These are phyloP conservation scores for Bombycilla garrulus DNA, from an alignment of 2,113 vertebrate species.

Conservation along the genomic window DNA sequence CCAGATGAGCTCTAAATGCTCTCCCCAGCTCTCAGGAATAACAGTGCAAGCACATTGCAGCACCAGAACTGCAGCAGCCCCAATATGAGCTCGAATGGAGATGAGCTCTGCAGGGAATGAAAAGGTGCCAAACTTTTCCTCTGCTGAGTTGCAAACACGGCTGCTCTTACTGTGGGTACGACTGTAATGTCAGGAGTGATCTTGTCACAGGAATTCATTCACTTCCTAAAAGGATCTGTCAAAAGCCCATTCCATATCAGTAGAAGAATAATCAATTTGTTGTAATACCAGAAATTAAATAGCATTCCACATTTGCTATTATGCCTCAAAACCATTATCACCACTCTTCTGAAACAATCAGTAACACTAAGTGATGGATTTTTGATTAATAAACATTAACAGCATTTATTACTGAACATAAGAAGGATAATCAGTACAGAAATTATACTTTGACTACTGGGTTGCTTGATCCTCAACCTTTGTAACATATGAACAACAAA, in stretches of 20 bases:
- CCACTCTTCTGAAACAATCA: not conserved
- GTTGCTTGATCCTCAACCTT: conserved; percentile 55
- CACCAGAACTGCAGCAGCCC: not conserved
- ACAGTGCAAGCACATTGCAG: not conserved
- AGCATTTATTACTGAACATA: conserved; percentile 42
- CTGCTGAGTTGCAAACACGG: not conserved
- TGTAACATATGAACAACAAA: conserved; percentile 27
- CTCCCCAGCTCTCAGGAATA: not conserved
- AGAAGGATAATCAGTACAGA: conserved; percentile 23
- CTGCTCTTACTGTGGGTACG: not conserved
- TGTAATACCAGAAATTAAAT: not conserved
- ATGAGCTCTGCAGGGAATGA: not conserved
- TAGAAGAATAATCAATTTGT: not conserved
- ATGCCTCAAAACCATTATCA: conserved; percentile 6
- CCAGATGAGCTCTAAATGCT: not conserved
- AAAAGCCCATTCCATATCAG: not conserved
- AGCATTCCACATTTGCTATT: not conserved
- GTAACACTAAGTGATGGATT: not conserved
- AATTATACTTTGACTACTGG: not conserved
- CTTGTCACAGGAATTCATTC: not conserved
- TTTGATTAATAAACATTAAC: conserved; percentile 53
- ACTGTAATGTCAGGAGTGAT: not conserved
- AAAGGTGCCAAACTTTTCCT: not conserved
- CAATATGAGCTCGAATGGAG: not conserved
- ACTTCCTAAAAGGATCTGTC: not conserved